Conservation (phyloP, 1,140 invertebrate genomes). For the Atta texana region DNA sequence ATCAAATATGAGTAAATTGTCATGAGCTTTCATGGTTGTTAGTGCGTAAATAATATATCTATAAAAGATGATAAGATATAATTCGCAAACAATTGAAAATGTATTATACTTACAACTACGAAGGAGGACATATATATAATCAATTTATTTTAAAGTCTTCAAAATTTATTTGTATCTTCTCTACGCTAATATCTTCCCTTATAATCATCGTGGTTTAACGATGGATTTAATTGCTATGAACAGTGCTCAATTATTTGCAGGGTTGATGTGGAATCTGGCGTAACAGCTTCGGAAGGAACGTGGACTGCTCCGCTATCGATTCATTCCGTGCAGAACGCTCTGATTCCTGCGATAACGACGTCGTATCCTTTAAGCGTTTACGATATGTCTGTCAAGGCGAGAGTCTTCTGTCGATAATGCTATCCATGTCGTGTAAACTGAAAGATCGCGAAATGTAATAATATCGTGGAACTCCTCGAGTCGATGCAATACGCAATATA, state of each 20-base stretch:
- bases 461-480: not conserved
- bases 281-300: slow-evolving; percentile 75
- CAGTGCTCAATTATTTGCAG: slow-evolving; percentile 73
- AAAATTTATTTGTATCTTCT: not conserved
- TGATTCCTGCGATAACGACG: slow-evolving; percentile 82
- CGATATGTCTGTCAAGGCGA: slow-evolving; percentile 79
- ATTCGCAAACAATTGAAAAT: too few relatives aligned
- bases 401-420: slow-evolving; percentile 79
- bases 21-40: too few relatives aligned
- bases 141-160: slow-evolving; percentile 15
- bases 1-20: too few relatives aligned
- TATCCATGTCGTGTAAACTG: not conserved
- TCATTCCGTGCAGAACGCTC: slow-evolving; percentile 79
- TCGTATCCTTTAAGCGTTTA: slow-evolving; percentile 79
- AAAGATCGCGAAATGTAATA: slow-evolving; percentile 23
- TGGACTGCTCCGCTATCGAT: slow-evolving; percentile 83
- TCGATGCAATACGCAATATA: not conserved
- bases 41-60: too few relatives aligned
- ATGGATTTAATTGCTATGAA: slow-evolving; percentile 26
- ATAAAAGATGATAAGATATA: too few relatives aligned
- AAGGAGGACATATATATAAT: too few relatives aligned
- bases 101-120: too few relatives aligned
- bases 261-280: slow-evolving; percentile 74
- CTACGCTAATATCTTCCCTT: not conserved
- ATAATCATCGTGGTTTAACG: not conserved